Percentiles rank a stretch among this genome's conserved stretches.
phyloP scores from a whole-genome alignment of 2,797 vertebrate genomes.

The Rallus crepitans region DNA sequence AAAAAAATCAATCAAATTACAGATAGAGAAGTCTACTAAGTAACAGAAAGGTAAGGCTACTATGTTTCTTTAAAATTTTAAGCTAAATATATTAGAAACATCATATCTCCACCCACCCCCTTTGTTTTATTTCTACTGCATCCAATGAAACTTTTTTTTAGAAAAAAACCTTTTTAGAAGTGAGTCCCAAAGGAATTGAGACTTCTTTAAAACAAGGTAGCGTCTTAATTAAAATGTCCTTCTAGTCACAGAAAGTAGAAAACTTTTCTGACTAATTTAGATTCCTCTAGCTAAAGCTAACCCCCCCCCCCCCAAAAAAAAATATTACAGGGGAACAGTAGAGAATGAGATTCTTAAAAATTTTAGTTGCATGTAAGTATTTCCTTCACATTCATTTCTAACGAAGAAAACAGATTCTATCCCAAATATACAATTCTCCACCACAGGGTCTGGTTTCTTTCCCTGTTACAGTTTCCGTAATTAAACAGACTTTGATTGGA shows the following conservation, averaged over 20 bases:
- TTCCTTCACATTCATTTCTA: neutral
- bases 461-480: neutral
- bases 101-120: rapidly evolving
- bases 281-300: neutral
- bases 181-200: neutral
- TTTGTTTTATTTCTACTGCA: neutral
- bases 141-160: neutral
- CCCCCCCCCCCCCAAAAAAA: neutral
- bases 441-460: neutral
- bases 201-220: neutral
- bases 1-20: neutral
- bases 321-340: neutral
- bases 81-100: neutral
- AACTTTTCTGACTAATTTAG: neutral
- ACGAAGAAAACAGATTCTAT: neutral
- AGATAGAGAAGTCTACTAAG: neutral
- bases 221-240: neutral
- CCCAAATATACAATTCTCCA: neutral
- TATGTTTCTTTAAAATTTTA: neutral
- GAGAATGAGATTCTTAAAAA: neutral
- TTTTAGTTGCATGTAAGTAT: neutral
- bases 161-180: neutral
- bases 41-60: neutral
- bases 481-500: neutral
- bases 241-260: neutral